Conservation (phyloP, 2,113 vertebrate species). For the Paramormyrops kingsleyae region DNA sequence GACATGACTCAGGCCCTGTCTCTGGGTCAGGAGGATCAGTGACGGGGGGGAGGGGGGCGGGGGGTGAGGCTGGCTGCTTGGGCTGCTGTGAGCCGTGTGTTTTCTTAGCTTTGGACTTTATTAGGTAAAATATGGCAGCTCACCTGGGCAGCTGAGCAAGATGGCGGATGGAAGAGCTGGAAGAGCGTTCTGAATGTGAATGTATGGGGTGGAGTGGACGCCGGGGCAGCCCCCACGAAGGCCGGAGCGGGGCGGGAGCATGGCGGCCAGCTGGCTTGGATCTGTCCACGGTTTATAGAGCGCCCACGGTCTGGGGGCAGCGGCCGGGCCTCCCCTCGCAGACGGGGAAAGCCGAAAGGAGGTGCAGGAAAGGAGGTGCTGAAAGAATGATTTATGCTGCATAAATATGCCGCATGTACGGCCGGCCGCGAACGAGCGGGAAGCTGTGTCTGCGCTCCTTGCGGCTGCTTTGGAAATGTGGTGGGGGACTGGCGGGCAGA, state of each 20-base stretch:
- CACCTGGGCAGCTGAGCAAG: not conserved
- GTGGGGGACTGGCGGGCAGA: not conserved
- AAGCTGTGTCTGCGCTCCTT: constrained; percentile 31
- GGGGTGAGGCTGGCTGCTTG: not conserved
- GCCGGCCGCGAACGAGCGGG: constrained; percentile 19
- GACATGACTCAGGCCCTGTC: not conserved
- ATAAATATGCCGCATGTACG: constrained; percentile 28
- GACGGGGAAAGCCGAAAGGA: constrained; percentile 34
- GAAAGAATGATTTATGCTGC: constrained; percentile 46
- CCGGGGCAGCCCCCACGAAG: not conserved
- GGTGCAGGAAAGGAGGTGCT: constrained; percentile 26
- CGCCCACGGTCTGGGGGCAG: constrained; percentile 30
- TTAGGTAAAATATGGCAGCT: not conserved
- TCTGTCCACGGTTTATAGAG: constrained; percentile 43
- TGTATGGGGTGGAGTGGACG: not conserved
- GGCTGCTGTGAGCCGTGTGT: not conserved
- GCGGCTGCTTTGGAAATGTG: constrained; percentile 18
- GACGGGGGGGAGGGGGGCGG: not conserved
- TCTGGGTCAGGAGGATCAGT: not conserved
- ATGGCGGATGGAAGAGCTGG: not conserved
- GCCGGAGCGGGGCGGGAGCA: constrained; percentile 4
- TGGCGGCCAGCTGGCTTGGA: constrained; percentile 34
- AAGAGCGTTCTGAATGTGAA: not conserved
- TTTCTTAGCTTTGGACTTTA: not conserved
- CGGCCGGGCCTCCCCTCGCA: constrained; percentile 28